Evolutionary conservation across 1,140 invertebrate genomes (phyloP), one percentile per base, ranked within the genome.

Genomic region (Doryteuthis pealeii): DNA sequence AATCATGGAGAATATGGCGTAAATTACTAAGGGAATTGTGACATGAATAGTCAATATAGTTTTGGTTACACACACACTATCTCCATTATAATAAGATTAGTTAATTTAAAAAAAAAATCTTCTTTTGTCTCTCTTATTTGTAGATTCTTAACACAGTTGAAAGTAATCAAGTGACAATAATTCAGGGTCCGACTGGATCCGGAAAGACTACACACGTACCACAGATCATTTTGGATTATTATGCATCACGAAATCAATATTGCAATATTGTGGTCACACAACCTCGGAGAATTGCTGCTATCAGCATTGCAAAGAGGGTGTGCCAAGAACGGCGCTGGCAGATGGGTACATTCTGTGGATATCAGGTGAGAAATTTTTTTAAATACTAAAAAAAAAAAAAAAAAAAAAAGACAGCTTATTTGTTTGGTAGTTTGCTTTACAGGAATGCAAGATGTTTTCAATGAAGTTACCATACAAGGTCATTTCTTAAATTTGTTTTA

Each of bases 91-190:
- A n/a, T n/a, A n/a, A n/a, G n/a, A n/a, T n/a, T n/a, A n/a, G n/a
- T n/a, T n/a, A n/a, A n/a, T n/a, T n/a, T n/a, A n/a, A n/a, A n/a
- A n/a, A n/a, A n/a, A n/a, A n/a, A n/a, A n/a, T n/a, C n/a, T n/a
- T n/a, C n/a, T n/a, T n/a, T n/a, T n/a, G n/a, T n/a, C n/a, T n/a
- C n/a, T n/a, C n/a, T n/a, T 40, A 40, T 5, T 40, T 40, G 35
- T 40, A 89, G 87, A 91, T 93, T 72, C 75, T 87, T 4, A 72
- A 67, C 14, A 85, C 83, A 4, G 84, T 87, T 71, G 86, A 87
- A 71, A 84, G 80, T 74, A 85, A 84, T 49, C 83, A 85, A 74
- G 85, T 86, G 32, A 86, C 84, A 10, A 79, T 88, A 15, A 82
- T 88, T 12, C 85, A 87, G 72, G 87, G 86, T 10, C 80, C 82